These are phyloP conservation scores for Notothenia rossii DNA, from an alignment of 2,113 vertebrate species.

Conservation along the genomic window DNA sequence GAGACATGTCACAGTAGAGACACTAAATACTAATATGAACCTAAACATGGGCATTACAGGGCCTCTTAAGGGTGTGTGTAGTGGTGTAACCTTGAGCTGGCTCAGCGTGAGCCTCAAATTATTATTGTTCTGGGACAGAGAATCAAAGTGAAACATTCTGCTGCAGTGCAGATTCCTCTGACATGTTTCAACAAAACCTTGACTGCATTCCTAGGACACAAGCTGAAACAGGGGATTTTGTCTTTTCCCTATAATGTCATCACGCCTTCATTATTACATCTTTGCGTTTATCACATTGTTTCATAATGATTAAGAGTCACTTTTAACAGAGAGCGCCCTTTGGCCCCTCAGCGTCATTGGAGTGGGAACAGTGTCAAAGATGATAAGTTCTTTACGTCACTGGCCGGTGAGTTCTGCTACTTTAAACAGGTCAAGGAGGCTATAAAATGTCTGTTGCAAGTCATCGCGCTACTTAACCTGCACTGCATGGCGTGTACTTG, in stretches of 20 bases:
- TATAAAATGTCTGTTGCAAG: constrained; percentile 49
- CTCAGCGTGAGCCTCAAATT: not conserved
- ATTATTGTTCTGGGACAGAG: not conserved
- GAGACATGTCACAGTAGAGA: too few relatives aligned
- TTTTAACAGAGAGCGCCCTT: constrained; percentile 3
- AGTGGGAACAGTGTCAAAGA: not conserved
- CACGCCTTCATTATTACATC: not conserved
- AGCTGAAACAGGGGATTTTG: constrained; percentile 61
- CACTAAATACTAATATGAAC: too few relatives aligned
- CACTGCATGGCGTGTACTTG: constrained; percentile 10
- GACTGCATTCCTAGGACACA: constrained; percentile 70
- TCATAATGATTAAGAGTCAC: constrained; percentile 2
- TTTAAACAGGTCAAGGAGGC: constrained; percentile 44
- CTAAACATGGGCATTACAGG: too few relatives aligned
- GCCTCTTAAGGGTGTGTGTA: not conserved
- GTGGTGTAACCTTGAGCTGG: constrained; percentile 8
- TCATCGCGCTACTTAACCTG: constrained; percentile 6
- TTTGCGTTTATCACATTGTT: not conserved
- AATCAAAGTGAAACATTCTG: constrained; percentile 21
- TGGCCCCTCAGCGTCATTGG: not conserved
- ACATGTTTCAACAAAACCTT: constrained; percentile 64
- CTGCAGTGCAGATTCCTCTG: not conserved
- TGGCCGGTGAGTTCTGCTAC: constrained; percentile 13
- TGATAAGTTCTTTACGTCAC: constrained; percentile 2
- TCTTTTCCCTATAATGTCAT: not conserved